Base-by-base conservation (phyloP, 2,113 vertebrate genomes). In the Tachysurus vachellii region DNA sequence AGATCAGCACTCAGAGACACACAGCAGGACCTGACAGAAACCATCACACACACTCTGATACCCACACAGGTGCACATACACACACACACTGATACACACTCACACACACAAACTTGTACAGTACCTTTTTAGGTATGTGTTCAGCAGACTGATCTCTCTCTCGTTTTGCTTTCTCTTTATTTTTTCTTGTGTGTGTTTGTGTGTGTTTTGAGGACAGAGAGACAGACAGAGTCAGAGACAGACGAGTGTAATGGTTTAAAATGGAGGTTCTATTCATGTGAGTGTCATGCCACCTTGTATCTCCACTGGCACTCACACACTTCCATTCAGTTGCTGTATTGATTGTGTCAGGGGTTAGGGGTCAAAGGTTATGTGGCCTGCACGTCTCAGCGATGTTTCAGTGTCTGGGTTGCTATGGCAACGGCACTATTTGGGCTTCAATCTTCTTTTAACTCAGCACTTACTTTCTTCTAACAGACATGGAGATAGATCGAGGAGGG, bases 21-120 rank as follows among this genome's bases (percentile, higher is more conserved):
- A 88, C 93, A 91, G 93, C 94, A 92, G 94, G 94, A 95, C 92
- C 93, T 94, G 95, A 93, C 95, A 94, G 92, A 94, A 95, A 91
- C 94, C 91, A 95, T 95, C 71, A 89, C 79, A 88, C 83, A 88
- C 86, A 88, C 88, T 77, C 79, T 31, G 31, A 83, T 64, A 87
- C 68, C 87, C 82, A 81, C 75, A 79, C 73, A 79, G 14, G 54
- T 56, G 47, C 76, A 82, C 44, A 44, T 80, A 70, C 81, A 66
- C 31, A 68, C 85, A 54, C 50, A 61, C 75, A 66, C 64, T 54
- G 73, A 75, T 13, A 85, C n/a, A 53, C 26, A 61, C 75, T 57
- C 64, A 62, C 73, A 75, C 23, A 76, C n/a, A 53, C 13, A 83
- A 2, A 70, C 14, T 14, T 11, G 36, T 16, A 75, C 73, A 76